A percentile compares a stretch with the other conserved stretches of the same genome.
phyloP scores from a whole-genome alignment of 2,797 vertebrate genomes.

The Pseudochromis fuscus region DNA sequence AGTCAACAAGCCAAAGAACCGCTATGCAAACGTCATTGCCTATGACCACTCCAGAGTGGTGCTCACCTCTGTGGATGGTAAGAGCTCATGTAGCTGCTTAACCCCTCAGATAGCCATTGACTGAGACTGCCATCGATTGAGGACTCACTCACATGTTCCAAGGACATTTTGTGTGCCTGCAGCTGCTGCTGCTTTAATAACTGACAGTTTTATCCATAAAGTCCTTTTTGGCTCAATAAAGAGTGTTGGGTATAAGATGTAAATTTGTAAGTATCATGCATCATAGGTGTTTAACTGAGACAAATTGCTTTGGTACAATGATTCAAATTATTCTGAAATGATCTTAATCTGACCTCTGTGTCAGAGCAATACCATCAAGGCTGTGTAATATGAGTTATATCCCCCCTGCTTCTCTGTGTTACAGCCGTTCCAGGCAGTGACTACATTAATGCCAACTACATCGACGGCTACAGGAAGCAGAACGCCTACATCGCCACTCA shows the following conservation, averaged over 20 bases:
- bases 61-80: slow-evolving; percentile 93
- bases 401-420: neutral
- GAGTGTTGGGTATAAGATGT: slow-evolving; percentile 9
- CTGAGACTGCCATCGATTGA: slow-evolving; percentile 30
- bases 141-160: slow-evolving; percentile 22
- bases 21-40: slow-evolving; percentile 97
- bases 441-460: slow-evolving; percentile 98
- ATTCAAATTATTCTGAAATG: slow-evolving; percentile 3
- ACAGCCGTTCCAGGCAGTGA: slow-evolving; percentile 88
- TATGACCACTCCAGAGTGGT: slow-evolving; percentile 97
- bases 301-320: slow-evolving; percentile 5
- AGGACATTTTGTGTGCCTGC: slow-evolving; percentile 19
- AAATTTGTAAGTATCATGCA: neutral
- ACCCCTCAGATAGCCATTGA: slow-evolving; percentile 40
- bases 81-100: slow-evolving; percentile 68
- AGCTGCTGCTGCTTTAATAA: slow-evolving; percentile 17
- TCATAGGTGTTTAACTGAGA: neutral
- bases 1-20: slow-evolving; percentile 98
- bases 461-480: slow-evolving; percentile 98
- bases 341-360: slow-evolving; percentile 8
- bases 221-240: neutral
- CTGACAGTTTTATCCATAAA: slow-evolving; percentile 13
- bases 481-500: slow-evolving; percentile 99
- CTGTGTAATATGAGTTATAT: neutral
- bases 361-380: slow-evolving; percentile 7